Percentiles rank a stretch among this genome's conserved stretches.
Conservation (phyloP, 1,140 invertebrate genomes). For the Laupala kohalensis region DNA sequence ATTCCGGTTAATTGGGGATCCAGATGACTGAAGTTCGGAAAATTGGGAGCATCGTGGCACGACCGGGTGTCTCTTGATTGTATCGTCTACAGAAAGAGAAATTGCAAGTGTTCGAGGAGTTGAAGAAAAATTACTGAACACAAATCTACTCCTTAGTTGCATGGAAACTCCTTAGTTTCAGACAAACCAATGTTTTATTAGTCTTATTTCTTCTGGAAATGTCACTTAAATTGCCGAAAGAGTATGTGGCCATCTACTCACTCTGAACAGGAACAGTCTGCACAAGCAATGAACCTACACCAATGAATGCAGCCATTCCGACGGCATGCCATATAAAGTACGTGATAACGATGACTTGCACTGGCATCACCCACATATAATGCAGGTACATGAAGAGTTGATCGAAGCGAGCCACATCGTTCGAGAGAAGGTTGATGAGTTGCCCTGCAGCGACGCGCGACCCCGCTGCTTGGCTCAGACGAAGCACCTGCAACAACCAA, state of each 20-base stretch:
- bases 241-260: constrained; percentile 34
- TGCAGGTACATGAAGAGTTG: constrained; percentile 43
- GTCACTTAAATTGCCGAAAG: too few relatives aligned
- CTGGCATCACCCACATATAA: constrained; percentile 52
- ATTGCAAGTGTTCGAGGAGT: too few relatives aligned
- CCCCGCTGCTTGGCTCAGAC: constrained; percentile 47
- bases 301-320: constrained; percentile 40
- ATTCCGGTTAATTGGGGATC: too few relatives aligned
- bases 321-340: constrained; percentile 49
- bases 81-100: too few relatives aligned
- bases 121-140: too few relatives aligned
- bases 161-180: too few relatives aligned
- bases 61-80: too few relatives aligned
- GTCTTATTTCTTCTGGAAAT: too few relatives aligned
- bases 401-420: constrained; percentile 58
- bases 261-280: constrained; percentile 52
- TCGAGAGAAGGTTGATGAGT: constrained; percentile 72
- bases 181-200: too few relatives aligned
- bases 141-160: too few relatives aligned
- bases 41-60: too few relatives aligned
- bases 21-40: too few relatives aligned
- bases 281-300: constrained; percentile 41
- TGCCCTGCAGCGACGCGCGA: constrained; percentile 48
- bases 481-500: constrained; percentile 32
- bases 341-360: constrained; percentile 47